Evolutionary conservation across 2,888 invertebrate species (phyloP).

Genomic region (Dryadula phaetusa): DNA sequence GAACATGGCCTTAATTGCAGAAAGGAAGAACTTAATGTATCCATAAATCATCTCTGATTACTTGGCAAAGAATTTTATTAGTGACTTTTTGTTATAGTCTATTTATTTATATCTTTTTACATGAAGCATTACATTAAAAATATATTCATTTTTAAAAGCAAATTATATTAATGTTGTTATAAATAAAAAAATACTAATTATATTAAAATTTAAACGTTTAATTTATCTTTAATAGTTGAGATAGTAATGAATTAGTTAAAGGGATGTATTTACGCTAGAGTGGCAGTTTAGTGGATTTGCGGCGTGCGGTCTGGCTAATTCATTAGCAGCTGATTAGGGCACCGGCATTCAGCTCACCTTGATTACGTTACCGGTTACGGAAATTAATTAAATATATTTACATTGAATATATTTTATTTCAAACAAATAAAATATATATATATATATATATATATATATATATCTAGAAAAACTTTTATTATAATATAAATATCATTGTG

Average conservation of each 20-base stretch:
- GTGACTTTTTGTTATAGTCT: too few species aligned
- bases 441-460: too few species aligned
- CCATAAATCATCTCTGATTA: too few species aligned
- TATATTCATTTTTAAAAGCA: too few species aligned
- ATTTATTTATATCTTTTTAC: too few species aligned
- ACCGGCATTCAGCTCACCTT: conserved; percentile 24
- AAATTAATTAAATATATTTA: conserved; percentile 27
- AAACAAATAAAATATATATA: neutral
- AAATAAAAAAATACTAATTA: neutral
- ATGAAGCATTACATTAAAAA: too few species aligned
- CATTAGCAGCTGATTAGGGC: conserved; percentile 48
- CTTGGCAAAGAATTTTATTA: too few species aligned
- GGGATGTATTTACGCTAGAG: conserved; percentile 26
- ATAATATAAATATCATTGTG: too few species aligned
- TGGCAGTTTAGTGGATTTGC: conserved; percentile 52
- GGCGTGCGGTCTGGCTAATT: conserved; percentile 49
- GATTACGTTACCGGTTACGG: conserved; percentile 24
- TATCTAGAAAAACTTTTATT: neutral
- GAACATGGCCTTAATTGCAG: too few species aligned
- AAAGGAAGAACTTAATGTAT: too few species aligned
- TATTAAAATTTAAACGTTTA: neutral
- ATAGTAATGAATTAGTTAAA: conserved; percentile 22
- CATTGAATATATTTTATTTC: neutral
- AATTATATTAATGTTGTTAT: neutral
- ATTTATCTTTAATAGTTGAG: conserved; percentile 10